Percentiles rank a stretch among this genome's conserved stretches.
Conservation (phyloP, 2,888 invertebrate species). For the Epistrophe grossulariae region DNA sequence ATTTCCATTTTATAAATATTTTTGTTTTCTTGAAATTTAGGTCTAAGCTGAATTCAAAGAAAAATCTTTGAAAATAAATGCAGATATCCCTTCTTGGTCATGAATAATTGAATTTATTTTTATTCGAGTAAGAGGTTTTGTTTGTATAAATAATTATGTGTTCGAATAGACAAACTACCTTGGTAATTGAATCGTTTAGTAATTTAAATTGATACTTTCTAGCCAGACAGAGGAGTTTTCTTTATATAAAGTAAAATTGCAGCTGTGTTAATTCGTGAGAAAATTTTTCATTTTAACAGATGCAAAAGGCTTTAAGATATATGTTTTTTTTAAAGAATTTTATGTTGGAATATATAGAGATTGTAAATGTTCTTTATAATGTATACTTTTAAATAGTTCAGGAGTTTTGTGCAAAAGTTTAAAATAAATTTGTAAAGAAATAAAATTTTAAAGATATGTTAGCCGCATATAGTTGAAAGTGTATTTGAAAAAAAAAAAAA, state of each 20-base stretch:
- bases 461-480: too few species aligned
- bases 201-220: slow-evolving; percentile 10
- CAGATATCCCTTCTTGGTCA: background rate
- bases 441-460: too few species aligned
- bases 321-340: too few species aligned
- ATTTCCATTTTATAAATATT: background rate
- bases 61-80: background rate
- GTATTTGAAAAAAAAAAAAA: too few species aligned
- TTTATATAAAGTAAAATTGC: background rate
- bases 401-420: too few species aligned
- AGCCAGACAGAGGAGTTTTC: slow-evolving; percentile 1
- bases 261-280: background rate
- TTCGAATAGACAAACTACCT: background rate
- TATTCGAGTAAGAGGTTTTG: background rate
- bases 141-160: background rate
- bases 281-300: background rate
- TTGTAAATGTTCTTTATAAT: too few species aligned
- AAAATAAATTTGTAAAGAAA: too few species aligned
- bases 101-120: background rate
- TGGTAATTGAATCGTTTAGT: background rate
- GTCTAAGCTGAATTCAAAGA: background rate
- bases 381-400: too few species aligned
- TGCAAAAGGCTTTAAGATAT: background rate
- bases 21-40: background rate
- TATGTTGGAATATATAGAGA: too few species aligned